Percentiles rank a stretch among this genome's conserved stretches.
phyloP scores from a whole-genome alignment of 2,797 vertebrate genomes.

The Harpagifer antarcticus region DNA sequence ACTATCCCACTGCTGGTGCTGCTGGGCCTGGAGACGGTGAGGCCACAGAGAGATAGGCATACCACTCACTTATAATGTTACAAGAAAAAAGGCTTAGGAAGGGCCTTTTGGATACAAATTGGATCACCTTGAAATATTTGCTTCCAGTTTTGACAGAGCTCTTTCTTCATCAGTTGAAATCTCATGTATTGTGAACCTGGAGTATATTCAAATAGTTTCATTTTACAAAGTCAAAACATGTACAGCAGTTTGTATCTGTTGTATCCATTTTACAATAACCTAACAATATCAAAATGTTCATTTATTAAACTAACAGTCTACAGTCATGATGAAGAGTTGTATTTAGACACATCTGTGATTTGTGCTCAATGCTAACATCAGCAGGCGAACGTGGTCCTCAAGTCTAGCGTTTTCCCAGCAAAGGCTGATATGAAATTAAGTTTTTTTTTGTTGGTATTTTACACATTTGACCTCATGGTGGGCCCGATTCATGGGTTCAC shows the following conservation, averaged over 20 bases:
- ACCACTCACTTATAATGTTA: not conserved
- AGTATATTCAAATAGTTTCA: not conserved
- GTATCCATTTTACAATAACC: not conserved
- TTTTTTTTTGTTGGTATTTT: not conserved
- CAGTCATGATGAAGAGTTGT: not conserved
- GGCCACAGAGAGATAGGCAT: slow-evolving; percentile 41
- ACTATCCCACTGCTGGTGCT: slow-evolving; percentile 95
- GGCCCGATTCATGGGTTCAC: not conserved
- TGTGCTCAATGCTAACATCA: not conserved
- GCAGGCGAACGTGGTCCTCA: not conserved
- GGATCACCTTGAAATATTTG: not conserved
- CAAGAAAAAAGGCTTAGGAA: not conserved
- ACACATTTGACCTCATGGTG: not conserved
- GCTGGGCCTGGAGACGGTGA: slow-evolving; percentile 93
- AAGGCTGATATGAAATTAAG: not conserved
- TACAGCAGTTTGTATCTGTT: not conserved
- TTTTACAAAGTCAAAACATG: not conserved
- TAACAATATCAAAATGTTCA: not conserved
- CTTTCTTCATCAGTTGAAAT: not conserved
- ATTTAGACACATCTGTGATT: not conserved
- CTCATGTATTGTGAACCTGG: not conserved
- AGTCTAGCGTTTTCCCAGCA: not conserved
- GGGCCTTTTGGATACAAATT: not conserved
- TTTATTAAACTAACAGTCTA: not conserved
- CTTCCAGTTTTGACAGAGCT: not conserved